These are phyloP conservation scores for Beris morrisii DNA, from an alignment of 2,888 invertebrate species.

Conservation along the genomic window DNA sequence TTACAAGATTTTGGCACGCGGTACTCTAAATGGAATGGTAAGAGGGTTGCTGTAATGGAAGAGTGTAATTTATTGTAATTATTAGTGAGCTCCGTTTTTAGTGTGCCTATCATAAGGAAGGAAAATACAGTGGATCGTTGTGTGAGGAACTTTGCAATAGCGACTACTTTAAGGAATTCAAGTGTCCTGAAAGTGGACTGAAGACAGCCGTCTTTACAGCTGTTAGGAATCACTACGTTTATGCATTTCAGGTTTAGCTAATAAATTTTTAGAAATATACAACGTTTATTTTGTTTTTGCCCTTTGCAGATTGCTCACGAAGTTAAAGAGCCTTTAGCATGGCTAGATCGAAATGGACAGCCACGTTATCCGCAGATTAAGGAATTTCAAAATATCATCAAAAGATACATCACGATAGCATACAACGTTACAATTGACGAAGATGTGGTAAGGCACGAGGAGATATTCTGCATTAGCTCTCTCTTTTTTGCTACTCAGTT, in stretches of 20 bases:
- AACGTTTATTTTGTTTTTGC: background rate
- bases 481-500: background rate
- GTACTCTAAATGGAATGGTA: conserved; percentile 52
- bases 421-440: conserved; percentile 54
- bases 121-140: conserved; percentile 51
- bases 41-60: conserved; percentile 26
- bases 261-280: too few species aligned
- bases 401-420: conserved; percentile 51
- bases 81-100: conserved; percentile 35
- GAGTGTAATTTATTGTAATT: conserved; percentile 1
- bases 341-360: conserved; percentile 49
- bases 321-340: conserved; percentile 40
- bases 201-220: conserved; percentile 53
- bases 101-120: conserved; percentile 50
- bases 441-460: conserved; percentile 48
- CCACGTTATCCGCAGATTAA: conserved; percentile 50
- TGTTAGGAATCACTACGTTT: conserved; percentile 51
- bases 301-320: conserved; percentile 18
- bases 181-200: conserved; percentile 51
- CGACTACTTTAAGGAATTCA: conserved; percentile 50
- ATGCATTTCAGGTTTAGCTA: conserved; percentile 50
- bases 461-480: background rate
- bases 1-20: conserved; percentile 51
- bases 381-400: conserved; percentile 53
- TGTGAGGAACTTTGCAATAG: conserved; percentile 51